Percentiles rank a stretch among this genome's conserved stretches.
These are phyloP conservation scores for Atherinomorus stipes DNA, from an alignment of 2,113 vertebrate genomes.

Conservation along the genomic window DNA sequence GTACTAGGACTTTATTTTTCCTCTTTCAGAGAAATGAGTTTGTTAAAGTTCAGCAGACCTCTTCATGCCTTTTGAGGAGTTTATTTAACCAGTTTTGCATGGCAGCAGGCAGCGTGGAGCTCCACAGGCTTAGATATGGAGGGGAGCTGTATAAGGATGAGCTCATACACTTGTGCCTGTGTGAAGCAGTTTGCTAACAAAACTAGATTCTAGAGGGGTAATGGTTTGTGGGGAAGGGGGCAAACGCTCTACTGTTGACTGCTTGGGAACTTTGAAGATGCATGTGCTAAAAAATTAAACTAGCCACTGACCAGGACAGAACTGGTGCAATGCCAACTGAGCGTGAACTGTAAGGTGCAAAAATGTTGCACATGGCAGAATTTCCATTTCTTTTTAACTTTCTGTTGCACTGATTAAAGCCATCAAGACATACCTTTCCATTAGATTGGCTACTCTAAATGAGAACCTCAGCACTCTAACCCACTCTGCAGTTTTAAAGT, in stretches of 20 bases:
- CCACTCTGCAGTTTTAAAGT: conserved; percentile 18
- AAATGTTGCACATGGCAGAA: neutral
- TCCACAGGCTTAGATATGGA: neutral
- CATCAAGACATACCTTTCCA: conserved; percentile 29
- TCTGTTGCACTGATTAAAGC: conserved; percentile 14
- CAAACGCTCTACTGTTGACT: conserved; percentile 33
- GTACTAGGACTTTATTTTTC: conserved; percentile 9
- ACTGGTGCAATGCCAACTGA: neutral
- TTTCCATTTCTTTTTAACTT: neutral
- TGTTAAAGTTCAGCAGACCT: neutral
- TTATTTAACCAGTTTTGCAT: neutral
- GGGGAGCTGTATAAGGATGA: neutral
- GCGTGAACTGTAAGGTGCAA: neutral
- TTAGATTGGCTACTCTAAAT: neutral
- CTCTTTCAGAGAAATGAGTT: conserved; percentile 3
- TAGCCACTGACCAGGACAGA: conserved; percentile 13
- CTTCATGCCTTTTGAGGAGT: neutral
- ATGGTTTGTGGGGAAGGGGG: neutral
- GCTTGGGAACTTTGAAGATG: conserved; percentile 46
- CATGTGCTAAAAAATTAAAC: conserved; percentile 27
- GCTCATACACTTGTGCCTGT: neutral
- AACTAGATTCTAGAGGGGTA: neutral
- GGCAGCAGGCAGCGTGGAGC: neutral
- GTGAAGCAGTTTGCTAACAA: neutral
- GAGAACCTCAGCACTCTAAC: conserved; percentile 3